These are phyloP conservation scores for Cichlasoma orientale DNA, from an alignment of 2,797 vertebrate species.

Conservation along the genomic window DNA sequence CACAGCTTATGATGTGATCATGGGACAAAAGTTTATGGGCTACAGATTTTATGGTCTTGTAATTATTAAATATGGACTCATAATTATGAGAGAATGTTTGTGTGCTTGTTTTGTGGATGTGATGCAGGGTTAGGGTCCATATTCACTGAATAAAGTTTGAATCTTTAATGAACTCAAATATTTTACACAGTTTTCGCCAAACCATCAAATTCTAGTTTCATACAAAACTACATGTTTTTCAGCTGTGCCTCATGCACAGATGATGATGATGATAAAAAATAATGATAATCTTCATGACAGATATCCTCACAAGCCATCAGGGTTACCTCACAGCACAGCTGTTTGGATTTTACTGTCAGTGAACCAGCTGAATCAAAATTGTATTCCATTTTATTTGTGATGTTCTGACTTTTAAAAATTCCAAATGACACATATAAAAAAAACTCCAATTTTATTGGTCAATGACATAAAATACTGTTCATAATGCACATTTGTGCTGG, in stretches of 20 bases:
- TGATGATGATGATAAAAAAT: not conserved
- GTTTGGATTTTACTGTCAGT: not conserved
- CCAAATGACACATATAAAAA: conserved; percentile 4
- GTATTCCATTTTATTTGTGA: not conserved
- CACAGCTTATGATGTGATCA: not conserved
- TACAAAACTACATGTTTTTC: not conserved
- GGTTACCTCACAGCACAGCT: not conserved
- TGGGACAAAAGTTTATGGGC: no score
- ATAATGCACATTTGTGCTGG: conserved; percentile 21
- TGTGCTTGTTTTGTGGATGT: not conserved
- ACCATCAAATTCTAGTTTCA: not conserved
- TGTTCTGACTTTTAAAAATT: not conserved
- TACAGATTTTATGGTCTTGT: not conserved
- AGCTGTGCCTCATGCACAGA: not conserved
- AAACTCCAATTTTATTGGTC: conserved; percentile 31
- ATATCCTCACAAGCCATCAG: conserved; percentile 14
- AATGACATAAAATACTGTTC: conserved; percentile 29
- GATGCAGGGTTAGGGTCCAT: not conserved
- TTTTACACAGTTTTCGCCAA: not conserved
- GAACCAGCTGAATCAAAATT: not conserved
- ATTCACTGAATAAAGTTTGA: not conserved
- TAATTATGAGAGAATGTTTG: not conserved
- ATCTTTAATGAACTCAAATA: not conserved
- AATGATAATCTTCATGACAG: conserved; percentile 35
- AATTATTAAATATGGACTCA: not conserved